Evolutionary conservation across 2,888 invertebrate species (phyloP), one percentile per base, ranked within the genome.

Genomic region (Ophonus ardosiacus): DNA sequence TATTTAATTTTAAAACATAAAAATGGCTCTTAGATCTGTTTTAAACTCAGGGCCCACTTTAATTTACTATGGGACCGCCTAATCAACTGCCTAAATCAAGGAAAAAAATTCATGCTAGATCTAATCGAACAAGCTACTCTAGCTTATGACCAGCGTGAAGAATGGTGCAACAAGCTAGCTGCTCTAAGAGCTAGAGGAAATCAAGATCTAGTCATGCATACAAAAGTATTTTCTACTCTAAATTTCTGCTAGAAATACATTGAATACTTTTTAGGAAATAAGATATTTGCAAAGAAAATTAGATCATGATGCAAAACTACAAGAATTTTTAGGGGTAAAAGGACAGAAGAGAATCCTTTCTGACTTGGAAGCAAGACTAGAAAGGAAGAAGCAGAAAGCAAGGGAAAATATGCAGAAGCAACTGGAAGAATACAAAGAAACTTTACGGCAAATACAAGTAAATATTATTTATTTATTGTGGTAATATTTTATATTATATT

Each of bases 81-180:
- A 89, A 94, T 96, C 57, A 94, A 94, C 71, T 95, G 96, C 83
- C 92, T 97, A 78, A 95, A 95, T 89, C 93, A 94, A 57, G 96
- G 97, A 0, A 97, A 98, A 89, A 95, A 95, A 86, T 94, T 96
- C 88, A 97, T 97, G 90, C 94, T 96, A 87, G 97, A 97, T 89
- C 92, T 97, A 85, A 96, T 98, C 86, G 98, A 98, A 88, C 96
- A 96, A 88, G 96, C 98, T 0, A 98, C 97, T 21, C 92, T 95
- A 59, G 96, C 98, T 0, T 98, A 97, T 89, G 97, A 98, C 91
- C 97, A 97, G 90, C 93, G 98, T 86, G 97, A 96, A 90, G 96
- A 96, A 89, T 94, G 96, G 91, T 94, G 96, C 89, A 93, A 95
- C 84, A 98, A 97, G 91, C 93, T 98, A 61, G 94, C 96, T 86